A percentile compares a stretch with the other conserved stretches of the same genome.
Conservation (phyloP, 2,113 vertebrate species). For the Mystacornis crossleyi region DNA sequence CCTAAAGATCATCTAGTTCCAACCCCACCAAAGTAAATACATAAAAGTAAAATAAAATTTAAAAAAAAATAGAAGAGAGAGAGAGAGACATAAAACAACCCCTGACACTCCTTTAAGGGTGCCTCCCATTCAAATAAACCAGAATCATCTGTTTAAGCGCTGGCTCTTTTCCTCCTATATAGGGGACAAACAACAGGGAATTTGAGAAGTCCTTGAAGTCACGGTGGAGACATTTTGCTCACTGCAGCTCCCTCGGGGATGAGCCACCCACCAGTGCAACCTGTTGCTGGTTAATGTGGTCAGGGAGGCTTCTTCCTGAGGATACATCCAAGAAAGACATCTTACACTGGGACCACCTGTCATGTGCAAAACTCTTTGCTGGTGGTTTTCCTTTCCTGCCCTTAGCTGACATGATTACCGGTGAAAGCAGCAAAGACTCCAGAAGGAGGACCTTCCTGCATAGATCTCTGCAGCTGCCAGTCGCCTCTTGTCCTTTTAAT, state of each 20-base stretch:
- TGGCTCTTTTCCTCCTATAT: not conserved
- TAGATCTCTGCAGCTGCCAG: not conserved
- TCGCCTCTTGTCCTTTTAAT: not conserved
- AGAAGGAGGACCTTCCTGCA: not conserved
- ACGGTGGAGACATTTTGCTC: not conserved
- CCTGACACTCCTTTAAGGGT: not conserved
- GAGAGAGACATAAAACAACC: not conserved
- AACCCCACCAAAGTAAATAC: not conserved
- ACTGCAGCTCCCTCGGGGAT: not conserved
- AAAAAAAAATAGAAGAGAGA: not conserved
- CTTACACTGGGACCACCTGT: not conserved
- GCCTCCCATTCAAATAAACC: not conserved
- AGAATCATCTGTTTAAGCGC: not conserved
- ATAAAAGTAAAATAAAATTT: not conserved
- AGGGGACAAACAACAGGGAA: not conserved
- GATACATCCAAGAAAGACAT: not conserved
- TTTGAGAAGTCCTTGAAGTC: not conserved
- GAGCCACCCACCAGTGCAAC: not conserved
- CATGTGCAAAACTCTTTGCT: not conserved
- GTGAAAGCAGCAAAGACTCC: not conserved
- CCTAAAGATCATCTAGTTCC: not conserved
- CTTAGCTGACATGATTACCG: not conserved
- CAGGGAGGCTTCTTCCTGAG: not conserved
- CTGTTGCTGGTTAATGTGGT: not conserved
- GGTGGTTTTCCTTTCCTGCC: not conserved